These are phyloP conservation scores for Drosophila testacea DNA, from an alignment of 2,888 invertebrate species.

Conservation along the genomic window DNA sequence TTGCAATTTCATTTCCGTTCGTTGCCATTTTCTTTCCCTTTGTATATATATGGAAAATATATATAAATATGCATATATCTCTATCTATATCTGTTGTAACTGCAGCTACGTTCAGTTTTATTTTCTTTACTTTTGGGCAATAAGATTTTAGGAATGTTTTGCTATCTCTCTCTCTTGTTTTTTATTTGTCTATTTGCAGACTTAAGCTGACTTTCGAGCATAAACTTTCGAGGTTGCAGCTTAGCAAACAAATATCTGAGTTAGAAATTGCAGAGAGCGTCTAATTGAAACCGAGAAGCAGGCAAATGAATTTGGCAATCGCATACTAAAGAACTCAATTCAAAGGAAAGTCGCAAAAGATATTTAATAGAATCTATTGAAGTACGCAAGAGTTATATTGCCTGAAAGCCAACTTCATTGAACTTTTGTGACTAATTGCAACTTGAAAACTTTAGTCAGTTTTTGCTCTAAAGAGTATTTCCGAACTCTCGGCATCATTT, in stretches of 20 bases:
- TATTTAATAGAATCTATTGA: slow-evolving; percentile 5
- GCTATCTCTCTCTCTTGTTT: slow-evolving; percentile 20
- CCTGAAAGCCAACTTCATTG: slow-evolving; percentile 17
- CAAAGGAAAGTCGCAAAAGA: neutral
- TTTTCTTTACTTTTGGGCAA: slow-evolving; percentile 54
- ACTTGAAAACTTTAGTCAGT: slow-evolving; percentile 51
- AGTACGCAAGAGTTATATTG: neutral
- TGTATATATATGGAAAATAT: slow-evolving; percentile 1
- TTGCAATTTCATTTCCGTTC: slow-evolving; percentile 79
- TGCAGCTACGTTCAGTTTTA: slow-evolving; percentile 9
- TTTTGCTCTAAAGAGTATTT: slow-evolving; percentile 1
- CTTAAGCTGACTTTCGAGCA: slow-evolving; percentile 38
- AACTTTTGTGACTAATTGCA: slow-evolving; percentile 63
- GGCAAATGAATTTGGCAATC: slow-evolving; percentile 26
- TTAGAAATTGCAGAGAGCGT: slow-evolving; percentile 21
- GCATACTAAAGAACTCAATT: neutral
- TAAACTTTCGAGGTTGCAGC: slow-evolving; percentile 36
- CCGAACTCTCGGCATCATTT: slow-evolving; percentile 5
- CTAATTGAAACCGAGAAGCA: slow-evolving; percentile 58
- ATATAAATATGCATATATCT: slow-evolving; percentile 12
- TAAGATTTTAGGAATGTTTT: slow-evolving; percentile 52
- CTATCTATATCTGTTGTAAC: slow-evolving; percentile 12
- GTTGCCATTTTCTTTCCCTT: slow-evolving; percentile 50
- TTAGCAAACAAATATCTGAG: slow-evolving; percentile 23
- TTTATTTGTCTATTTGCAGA: slow-evolving; percentile 38